phyloP scores from a whole-genome alignment of 2,888 invertebrate genomes.

The Hypolimnas misippus region DNA sequence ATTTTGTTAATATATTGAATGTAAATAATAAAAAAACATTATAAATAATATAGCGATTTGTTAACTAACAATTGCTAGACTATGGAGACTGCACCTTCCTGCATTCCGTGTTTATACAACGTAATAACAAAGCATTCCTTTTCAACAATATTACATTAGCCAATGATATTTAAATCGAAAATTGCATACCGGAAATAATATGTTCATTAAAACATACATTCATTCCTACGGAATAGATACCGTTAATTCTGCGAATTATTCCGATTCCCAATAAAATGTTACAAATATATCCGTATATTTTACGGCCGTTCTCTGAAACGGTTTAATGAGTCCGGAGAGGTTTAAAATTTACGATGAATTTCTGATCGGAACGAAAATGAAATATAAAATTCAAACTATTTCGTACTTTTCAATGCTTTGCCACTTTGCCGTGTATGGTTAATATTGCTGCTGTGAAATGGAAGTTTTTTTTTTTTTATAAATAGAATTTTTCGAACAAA shows the following conservation, averaged over 20 bases:
- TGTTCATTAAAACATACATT: not conserved
- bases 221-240: not conserved
- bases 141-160: no score
- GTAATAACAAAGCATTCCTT: no score
- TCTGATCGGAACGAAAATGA: conserved; percentile 19
- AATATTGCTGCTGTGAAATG: conserved; percentile 5
- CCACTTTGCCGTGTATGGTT: not conserved
- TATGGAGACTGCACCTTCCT: no score
- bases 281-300: conserved; percentile 7
- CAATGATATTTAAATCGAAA: no score
- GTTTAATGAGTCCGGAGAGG: conserved; percentile 27
- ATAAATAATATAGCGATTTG: no score
- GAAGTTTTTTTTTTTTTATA: not conserved
- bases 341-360: conserved; percentile 18
- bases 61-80: no score
- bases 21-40: no score
- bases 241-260: conserved; percentile 2
- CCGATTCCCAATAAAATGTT: not conserved
- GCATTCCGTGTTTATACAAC: no score
- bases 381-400: conserved; percentile 24
- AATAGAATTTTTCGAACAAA: not conserved
- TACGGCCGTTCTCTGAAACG: not conserved
- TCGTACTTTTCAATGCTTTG: not conserved
- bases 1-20: no score
- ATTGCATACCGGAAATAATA: not conserved